Base-by-base conservation (phyloP, 2,113 vertebrate species). In the Pachycephala philippinensis region DNA sequence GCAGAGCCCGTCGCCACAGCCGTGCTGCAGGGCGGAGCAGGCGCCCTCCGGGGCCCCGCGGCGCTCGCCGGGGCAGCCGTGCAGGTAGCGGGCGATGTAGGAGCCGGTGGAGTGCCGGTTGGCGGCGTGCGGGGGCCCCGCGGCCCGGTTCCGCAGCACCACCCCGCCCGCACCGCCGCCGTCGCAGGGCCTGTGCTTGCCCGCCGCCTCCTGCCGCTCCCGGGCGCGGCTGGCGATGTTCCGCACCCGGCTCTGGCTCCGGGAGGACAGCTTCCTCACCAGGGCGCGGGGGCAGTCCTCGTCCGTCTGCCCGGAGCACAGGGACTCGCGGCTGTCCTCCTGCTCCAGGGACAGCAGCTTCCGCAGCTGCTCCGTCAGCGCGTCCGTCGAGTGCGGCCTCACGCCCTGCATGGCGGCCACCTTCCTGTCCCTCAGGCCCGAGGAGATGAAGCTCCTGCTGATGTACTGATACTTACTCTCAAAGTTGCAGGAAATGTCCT, bases 381-480 rank as follows among this genome's bases (percentile, higher is more conserved):
- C 97, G 78, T 99, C 99, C 2, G 97, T 93, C 5, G 98, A 98
- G 71, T 97, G 98, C 2, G 98, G 84, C 3, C 97, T 96, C 87
- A 96, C 81, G 4, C 84, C 89, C 87, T 89, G 91, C 87, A 83
- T 66, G 30, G 90, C 71, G 6, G 96, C 91, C 20, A 64, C 94
- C 70, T 97, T 98, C 84, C 98, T 97, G 80, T 98, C 98, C 84
- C 96, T 97, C 96, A 98, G 96, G 42, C 98, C 96, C 1, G 99
- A 98, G 10, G 98, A 98, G 87, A 99, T 95, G 71, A 99, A 99
- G 93, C 99, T 99, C 89, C 98, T 98, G 77, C 99, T 99, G 47
- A 99, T 99, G 64, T 99, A 99, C 50, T 99, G 98, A 75, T 99
- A 99, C 95, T 99, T 99, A 93, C 99, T 99, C 96, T 99, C 99